phyloP scores from a whole-genome alignment of 2,797 vertebrate species.

The Fundulus diaphanus region DNA sequence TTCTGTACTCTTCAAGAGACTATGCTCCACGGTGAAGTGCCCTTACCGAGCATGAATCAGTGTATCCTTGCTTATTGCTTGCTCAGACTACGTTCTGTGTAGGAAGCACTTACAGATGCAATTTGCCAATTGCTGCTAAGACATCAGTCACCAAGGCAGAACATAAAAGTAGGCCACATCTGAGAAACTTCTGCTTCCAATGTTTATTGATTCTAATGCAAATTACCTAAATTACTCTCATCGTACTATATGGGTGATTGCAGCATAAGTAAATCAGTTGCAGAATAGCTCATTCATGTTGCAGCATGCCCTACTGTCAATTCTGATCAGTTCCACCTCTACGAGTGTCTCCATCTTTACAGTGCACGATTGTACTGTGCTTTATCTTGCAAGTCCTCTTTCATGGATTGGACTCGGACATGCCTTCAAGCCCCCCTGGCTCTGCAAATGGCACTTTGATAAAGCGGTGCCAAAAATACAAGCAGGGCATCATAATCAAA shows the following conservation, averaged over 20 bases:
- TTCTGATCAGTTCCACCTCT: slow-evolving; percentile 28
- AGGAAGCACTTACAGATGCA: slow-evolving; percentile 54
- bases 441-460: slow-evolving; percentile 42
- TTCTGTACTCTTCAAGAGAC: slow-evolving; percentile 53
- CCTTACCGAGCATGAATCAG: slow-evolving; percentile 58
- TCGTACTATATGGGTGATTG: slow-evolving; percentile 17
- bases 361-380: slow-evolving; percentile 7
- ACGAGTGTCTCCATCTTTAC: slow-evolving; percentile 16
- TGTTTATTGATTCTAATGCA: slow-evolving; percentile 51
- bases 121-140: slow-evolving; percentile 57
- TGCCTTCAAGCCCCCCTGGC: slow-evolving; percentile 18
- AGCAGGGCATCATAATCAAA: slow-evolving; percentile 21
- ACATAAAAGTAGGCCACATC: slow-evolving; percentile 40
- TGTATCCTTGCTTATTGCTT: slow-evolving; percentile 53
- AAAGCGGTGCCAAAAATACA: slow-evolving; percentile 28
- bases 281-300: slow-evolving; percentile 3
- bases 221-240: slow-evolving; percentile 37
- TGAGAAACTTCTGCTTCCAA: slow-evolving; percentile 26
- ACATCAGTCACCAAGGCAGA: slow-evolving; percentile 49
- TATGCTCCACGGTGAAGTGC: slow-evolving; percentile 52
- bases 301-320: neutral
- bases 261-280: slow-evolving; percentile 24
- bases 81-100: slow-evolving; percentile 56
- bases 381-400: slow-evolving; percentile 28
- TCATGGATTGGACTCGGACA: slow-evolving; percentile 27